Conservation (phyloP, 2,888 invertebrate genomes). For the Macaria notata region DNA sequence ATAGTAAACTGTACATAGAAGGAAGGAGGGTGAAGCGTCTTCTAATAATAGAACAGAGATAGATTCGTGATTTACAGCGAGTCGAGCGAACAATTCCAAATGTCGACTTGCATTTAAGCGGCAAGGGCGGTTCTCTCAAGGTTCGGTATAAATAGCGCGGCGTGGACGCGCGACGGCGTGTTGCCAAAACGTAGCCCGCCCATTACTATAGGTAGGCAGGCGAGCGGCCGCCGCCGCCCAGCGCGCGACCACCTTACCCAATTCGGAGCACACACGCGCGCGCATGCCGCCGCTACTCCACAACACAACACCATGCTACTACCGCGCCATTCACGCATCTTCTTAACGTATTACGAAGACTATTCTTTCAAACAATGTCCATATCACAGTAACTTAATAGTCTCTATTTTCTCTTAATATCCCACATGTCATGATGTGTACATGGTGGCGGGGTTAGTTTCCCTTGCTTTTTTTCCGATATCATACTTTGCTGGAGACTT, state of each 20-base stretch:
- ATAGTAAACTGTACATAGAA: constrained; percentile 44
- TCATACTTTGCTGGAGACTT: too few species aligned
- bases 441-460: too few species aligned
- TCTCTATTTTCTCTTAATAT: too few species aligned
- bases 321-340: too few species aligned
- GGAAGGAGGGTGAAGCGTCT: constrained; percentile 45
- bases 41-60: constrained; percentile 51
- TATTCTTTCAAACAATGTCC: too few species aligned
- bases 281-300: background rate
- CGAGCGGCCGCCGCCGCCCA: constrained; percentile 43
- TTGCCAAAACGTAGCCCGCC: constrained; percentile 74
- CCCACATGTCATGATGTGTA: too few species aligned
- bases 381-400: too few species aligned
- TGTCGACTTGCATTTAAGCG: constrained; percentile 55
- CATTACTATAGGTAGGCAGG: constrained; percentile 60
- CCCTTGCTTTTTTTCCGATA: too few species aligned
- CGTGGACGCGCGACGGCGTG: constrained; percentile 52
- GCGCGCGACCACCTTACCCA: constrained; percentile 55
- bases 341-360: too few species aligned
- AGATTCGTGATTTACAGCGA: constrained; percentile 41
- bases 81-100: constrained; percentile 45
- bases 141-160: constrained; percentile 75
- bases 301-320: background rate
- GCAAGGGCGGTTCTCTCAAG: constrained; percentile 80
- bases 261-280: constrained; percentile 48